phyloP scores from a whole-genome alignment of 2,113 vertebrate species.

The Hystrix brachyura region DNA sequence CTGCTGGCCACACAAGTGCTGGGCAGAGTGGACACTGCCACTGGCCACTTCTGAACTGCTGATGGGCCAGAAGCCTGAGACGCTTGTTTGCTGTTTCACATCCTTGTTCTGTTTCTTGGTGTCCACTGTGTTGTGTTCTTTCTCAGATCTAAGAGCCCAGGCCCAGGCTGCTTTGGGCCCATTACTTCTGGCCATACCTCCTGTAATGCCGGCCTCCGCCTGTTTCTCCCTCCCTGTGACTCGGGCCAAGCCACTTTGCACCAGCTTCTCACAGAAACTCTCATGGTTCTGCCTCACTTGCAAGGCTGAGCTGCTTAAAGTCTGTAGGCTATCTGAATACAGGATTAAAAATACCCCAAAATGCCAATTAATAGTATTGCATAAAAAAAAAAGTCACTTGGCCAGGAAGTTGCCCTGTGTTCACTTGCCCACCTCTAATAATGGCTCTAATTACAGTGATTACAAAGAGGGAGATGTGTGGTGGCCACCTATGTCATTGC shows the following conservation, averaged over 20 bases:
- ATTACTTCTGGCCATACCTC: not conserved
- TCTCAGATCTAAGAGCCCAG: not conserved
- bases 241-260: not conserved
- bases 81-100: not conserved
- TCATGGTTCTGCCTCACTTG: fast-evolving
- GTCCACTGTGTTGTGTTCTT: too few relatives aligned
- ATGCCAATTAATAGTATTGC: not conserved
- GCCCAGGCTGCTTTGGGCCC: too few relatives aligned
- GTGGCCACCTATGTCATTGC: constrained; percentile 78
- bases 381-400: constrained; percentile 44
- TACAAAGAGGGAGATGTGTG: constrained; percentile 87
- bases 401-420: constrained; percentile 25
- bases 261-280: fast-evolving
- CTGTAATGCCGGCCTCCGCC: fast-evolving
- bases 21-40: fast-evolving
- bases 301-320: too few relatives aligned
- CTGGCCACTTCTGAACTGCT: not conserved
- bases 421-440: constrained; percentile 75
- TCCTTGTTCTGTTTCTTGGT: not conserved
- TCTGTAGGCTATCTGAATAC: not conserved
- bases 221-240: not conserved
- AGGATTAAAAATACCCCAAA: not conserved
- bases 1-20: not conserved
- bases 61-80: not conserved
- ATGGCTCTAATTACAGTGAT: constrained; percentile 90